phyloP scores from a whole-genome alignment of 2,888 invertebrate species.

The Habrosyne pyritoides region DNA sequence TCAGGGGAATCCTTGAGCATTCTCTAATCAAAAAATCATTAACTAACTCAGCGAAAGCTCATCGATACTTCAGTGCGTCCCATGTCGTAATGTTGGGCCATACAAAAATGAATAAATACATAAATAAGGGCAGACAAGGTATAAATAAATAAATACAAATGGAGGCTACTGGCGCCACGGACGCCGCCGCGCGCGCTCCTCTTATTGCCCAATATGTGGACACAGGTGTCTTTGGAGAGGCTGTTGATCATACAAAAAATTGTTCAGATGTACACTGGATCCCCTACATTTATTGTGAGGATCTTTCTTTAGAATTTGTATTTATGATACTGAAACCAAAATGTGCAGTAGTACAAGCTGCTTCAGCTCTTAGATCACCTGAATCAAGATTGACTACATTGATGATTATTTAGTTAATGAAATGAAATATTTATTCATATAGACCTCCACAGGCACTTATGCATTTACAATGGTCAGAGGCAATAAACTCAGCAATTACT shows the following conservation, averaged over 20 bases:
- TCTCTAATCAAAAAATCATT: slow-evolving; percentile 3
- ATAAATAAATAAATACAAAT: slow-evolving; percentile 81
- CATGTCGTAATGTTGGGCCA: slow-evolving; percentile 26
- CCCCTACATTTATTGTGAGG: background rate
- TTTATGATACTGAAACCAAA: too few species aligned
- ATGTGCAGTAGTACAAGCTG: too few species aligned
- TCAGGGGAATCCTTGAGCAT: background rate
- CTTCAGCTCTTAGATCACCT: too few species aligned
- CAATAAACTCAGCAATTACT: too few species aligned
- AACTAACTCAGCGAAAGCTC: slow-evolving; percentile 3
- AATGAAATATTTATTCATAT: too few species aligned
- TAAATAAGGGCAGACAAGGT: slow-evolving; percentile 74
- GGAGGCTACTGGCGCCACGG: slow-evolving; percentile 81
- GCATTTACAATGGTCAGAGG: too few species aligned
- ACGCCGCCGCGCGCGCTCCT: slow-evolving; percentile 67
- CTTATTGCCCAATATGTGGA: slow-evolving; percentile 70
- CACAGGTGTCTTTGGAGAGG: slow-evolving; percentile 46
- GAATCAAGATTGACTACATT: too few species aligned
- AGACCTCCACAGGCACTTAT: too few species aligned
- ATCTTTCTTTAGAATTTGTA: too few species aligned
- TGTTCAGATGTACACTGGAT: background rate
- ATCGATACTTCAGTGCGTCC: slow-evolving; percentile 5
- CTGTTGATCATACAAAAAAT: background rate
- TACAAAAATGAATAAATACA: slow-evolving; percentile 75
- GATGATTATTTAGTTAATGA: too few species aligned